Base-by-base conservation (phyloP, 2,113 vertebrate genomes). In the Orcinus orca region DNA sequence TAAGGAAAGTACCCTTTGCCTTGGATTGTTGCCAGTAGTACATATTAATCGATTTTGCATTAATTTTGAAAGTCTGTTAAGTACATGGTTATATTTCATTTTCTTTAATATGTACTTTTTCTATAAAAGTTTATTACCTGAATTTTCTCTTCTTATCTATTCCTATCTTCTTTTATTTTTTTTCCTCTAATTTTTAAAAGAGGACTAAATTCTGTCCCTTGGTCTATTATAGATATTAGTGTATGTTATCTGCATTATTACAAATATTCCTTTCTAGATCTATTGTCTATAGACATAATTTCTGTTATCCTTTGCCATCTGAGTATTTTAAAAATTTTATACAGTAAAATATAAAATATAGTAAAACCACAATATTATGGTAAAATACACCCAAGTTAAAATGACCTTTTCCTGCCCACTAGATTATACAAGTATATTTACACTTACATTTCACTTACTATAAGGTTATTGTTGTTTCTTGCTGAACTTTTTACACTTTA, bases 311-410 rank as follows among this genome's bases (percentile, higher is more conserved):
- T 65, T 76, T 68, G 44, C 26, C 12, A 79, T 79, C 50, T 88
- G 29, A 96, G 71, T 7, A 31, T 82, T 86, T 44, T 68, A 6
- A 93, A 96, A 81, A 15, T 60, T 81, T 74, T 31, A 84, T 60
- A 58, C 44, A 93, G 44, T 74, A 90, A 91, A 79, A 67, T 88
- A 18, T 55, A 55, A 50, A 50, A 63, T 67, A 70, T 7, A 77
- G 38, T 82, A 77, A 60, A 60, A 90, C 13, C 92, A 74, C 2
- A 21, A 29, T 47, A 41, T 55, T 63, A 88, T 53, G 58, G 15
- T 76, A 68, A 94, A 93, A 76, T 65, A 86, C 1, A 73, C 10
- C 8, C 13, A 82, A 92, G 58, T 87, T 90, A 93, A 96, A 96
- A 93, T 96, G 41, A 95, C 6, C 83, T 92, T 23, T 83, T 25